phyloP scores from a whole-genome alignment of 2,113 vertebrate species.

The Myiagra hebetior region DNA sequence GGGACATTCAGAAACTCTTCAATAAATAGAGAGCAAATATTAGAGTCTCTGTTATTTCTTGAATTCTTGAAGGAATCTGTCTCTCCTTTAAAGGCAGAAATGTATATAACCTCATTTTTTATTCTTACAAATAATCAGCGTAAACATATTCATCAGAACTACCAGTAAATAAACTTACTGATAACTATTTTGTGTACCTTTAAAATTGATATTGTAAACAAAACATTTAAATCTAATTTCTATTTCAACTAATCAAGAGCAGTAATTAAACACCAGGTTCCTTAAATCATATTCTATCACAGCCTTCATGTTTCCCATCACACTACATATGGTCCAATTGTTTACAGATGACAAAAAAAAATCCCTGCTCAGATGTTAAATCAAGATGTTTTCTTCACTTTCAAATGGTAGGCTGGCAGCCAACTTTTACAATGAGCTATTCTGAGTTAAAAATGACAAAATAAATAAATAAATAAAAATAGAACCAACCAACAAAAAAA shows the following conservation, averaged over 20 bases:
- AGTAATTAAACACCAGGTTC: slow-evolving; percentile 70
- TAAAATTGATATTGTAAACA: slow-evolving; percentile 34
- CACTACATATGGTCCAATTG: slow-evolving; percentile 83
- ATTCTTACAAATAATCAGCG: not conserved
- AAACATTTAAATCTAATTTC: slow-evolving; percentile 58
- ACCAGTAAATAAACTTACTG: not conserved
- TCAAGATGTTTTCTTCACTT: slow-evolving; percentile 82
- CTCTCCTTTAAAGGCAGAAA: not conserved
- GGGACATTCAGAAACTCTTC: not conserved
- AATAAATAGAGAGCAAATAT: not conserved
- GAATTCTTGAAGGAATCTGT: not conserved
- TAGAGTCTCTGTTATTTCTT: not conserved
- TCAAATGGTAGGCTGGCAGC: slow-evolving; percentile 75
- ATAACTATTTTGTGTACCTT: not conserved
- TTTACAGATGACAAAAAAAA: slow-evolving; percentile 78
- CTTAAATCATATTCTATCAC: slow-evolving; percentile 70
- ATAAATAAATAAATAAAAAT: not conserved
- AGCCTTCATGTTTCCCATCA: slow-evolving; percentile 77
- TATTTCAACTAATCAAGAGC: slow-evolving; percentile 66
- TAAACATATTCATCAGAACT: not conserved
- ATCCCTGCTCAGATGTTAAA: slow-evolving; percentile 81
- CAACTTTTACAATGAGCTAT: slow-evolving; percentile 74
- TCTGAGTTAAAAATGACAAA: slow-evolving; percentile 24
- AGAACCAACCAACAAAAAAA: not conserved
- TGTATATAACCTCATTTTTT: not conserved